phyloP scores from a whole-genome alignment of 2,797 vertebrate genomes.

The Lindbergichthys nudifrons region DNA sequence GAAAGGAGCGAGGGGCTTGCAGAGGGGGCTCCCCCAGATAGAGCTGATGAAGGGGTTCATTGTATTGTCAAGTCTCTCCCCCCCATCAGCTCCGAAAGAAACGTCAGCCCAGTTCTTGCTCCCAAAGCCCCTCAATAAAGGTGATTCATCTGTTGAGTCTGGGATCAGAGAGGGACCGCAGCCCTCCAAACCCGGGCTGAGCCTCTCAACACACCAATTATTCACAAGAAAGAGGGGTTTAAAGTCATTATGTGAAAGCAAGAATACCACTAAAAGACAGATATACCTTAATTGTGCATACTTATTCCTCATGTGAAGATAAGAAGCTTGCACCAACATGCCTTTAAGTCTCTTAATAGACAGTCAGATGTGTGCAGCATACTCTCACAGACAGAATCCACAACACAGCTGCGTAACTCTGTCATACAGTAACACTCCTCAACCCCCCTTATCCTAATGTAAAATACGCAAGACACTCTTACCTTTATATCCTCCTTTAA shows the following conservation, averaged over 20 bases:
- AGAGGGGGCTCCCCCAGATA: slow-evolving; percentile 53
- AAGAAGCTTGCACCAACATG: neutral
- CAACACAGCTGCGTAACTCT: slow-evolving; percentile 62
- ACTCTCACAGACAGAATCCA: slow-evolving; percentile 34
- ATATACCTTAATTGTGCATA: neutral
- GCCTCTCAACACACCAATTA: neutral
- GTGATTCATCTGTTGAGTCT: slow-evolving; percentile 77
- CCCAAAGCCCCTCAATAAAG: slow-evolving; percentile 46
- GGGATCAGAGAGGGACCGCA: slow-evolving; percentile 37
- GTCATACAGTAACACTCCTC: neutral
- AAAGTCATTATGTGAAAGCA: slow-evolving; percentile 36
- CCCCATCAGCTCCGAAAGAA: slow-evolving; percentile 27
- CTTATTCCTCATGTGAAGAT: neutral
- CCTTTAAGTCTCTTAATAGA: slow-evolving; percentile 14
- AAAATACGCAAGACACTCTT: slow-evolving; percentile 33
- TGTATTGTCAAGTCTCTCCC: slow-evolving; percentile 57
- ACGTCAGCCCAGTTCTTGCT: slow-evolving; percentile 28
- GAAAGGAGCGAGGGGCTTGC: slow-evolving; percentile 36
- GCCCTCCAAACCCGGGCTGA: slow-evolving; percentile 5
- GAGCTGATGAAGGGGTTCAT: slow-evolving; percentile 74
- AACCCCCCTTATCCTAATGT: neutral
- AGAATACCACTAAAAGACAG: neutral
- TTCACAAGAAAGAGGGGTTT: neutral
- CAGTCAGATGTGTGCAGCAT: slow-evolving; percentile 37
- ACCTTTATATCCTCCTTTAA: slow-evolving; percentile 57